Percentiles rank a stretch among this genome's conserved stretches.
These are phyloP conservation scores for Phalloptychus januarius DNA, from an alignment of 2,797 vertebrate species.

Conservation along the genomic window DNA sequence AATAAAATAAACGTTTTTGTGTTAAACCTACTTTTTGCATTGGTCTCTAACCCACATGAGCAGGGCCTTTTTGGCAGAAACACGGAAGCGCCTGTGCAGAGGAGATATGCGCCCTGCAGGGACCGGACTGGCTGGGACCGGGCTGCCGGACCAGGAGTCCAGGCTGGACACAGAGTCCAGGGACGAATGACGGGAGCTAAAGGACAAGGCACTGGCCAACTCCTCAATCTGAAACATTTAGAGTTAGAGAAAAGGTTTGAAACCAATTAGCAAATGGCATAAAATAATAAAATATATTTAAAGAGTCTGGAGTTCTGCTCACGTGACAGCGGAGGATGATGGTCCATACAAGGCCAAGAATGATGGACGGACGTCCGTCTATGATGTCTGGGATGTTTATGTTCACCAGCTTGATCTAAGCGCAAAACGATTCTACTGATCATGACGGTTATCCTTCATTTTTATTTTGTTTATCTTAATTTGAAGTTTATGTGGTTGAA, in stretches of 20 bases:
- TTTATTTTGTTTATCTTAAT: not conserved
- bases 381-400: constrained; percentile 92
- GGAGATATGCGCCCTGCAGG: constrained; percentile 56
- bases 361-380: constrained; percentile 90
- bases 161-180: constrained; percentile 69
- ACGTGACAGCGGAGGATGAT: constrained; percentile 95
- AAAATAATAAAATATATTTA: not conserved
- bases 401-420: constrained; percentile 92
- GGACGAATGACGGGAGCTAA: constrained; percentile 79
- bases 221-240: constrained; percentile 85
- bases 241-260: not conserved
- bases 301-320: constrained; percentile 61
- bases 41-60: constrained; percentile 91
- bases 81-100: constrained; percentile 81
- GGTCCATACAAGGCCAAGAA: constrained; percentile 93
- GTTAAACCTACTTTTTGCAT: constrained; percentile 78
- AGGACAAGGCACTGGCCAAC: constrained; percentile 83
- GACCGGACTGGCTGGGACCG: constrained; percentile 77
- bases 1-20: not conserved
- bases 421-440: not conserved
- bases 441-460: not conserved
- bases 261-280: not conserved
- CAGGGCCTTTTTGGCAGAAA: constrained; percentile 89
- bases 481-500: not conserved
- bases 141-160: constrained; percentile 74